phyloP scores from a whole-genome alignment of 92 coral and sea anemone genomes.

The Actinernus sp. region DNA sequence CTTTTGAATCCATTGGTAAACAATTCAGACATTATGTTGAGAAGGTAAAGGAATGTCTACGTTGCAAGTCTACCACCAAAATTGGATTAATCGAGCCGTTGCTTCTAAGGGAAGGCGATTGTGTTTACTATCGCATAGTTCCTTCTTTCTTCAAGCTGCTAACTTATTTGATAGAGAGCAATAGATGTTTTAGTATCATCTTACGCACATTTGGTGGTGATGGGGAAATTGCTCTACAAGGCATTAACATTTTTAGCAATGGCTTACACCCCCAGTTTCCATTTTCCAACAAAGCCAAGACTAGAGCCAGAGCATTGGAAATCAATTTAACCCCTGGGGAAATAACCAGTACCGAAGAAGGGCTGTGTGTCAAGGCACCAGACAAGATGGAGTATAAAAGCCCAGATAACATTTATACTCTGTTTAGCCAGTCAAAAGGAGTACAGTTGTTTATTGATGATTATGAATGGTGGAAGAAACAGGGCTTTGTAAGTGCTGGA shows the following conservation, averaged over 20 bases:
- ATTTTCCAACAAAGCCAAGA: constrained; percentile 13
- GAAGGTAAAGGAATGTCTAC: constrained; percentile 56
- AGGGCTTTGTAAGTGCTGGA: constrained; percentile 45
- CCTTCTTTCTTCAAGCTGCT: constrained; percentile 77
- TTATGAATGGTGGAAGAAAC: constrained; percentile 72
- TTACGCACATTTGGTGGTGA: constrained; percentile 88
- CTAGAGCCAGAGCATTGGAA: constrained; percentile 2
- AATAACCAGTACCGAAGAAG: constrained; percentile 38
- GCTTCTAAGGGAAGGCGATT: constrained; percentile 44
- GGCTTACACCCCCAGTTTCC: constrained; percentile 51
- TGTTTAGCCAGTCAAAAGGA: constrained; percentile 54
- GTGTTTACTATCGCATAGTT: constrained; percentile 58
- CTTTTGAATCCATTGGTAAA: constrained; percentile 52
- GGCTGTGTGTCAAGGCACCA: constrained; percentile 40
- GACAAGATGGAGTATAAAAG: constrained; percentile 9
- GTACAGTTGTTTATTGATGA: constrained; percentile 70
- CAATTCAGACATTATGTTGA: constrained; percentile 55
- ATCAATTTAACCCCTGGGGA: constrained; percentile 44
- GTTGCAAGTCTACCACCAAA: constrained; percentile 10
- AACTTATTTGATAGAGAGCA: constrained; percentile 24
- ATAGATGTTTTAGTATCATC: constrained; percentile 65
- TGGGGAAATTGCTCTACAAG: constrained; percentile 62
- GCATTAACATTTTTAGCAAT: constrained; percentile 24
- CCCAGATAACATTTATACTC: constrained; percentile 33
- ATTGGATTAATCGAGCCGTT: constrained; percentile 18